Evolutionary conservation across 2,113 vertebrate genomes (phyloP).

Genomic region (Carassius auratus): DNA sequence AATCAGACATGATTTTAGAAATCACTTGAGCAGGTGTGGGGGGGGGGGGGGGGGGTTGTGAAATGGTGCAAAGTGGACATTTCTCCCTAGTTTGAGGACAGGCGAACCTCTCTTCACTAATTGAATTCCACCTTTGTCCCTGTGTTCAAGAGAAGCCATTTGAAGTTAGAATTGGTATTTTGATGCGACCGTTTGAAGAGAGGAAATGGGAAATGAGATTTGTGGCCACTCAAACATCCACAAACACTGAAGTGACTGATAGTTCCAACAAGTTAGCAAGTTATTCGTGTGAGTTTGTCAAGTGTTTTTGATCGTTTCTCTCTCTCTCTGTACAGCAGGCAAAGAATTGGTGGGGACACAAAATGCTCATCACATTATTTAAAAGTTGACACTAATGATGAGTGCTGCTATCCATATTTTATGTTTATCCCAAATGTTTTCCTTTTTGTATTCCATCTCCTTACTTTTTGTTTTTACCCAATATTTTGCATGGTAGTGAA

Average conservation of each 20-base stretch:
- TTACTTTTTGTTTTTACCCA: not conserved
- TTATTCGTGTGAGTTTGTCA: slow-evolving; percentile 30
- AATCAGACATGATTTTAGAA: slow-evolving; percentile 37
- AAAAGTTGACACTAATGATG: not conserved
- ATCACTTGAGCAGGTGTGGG: slow-evolving; percentile 20
- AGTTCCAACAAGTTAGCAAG: slow-evolving; percentile 54
- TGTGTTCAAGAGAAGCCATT: slow-evolving; percentile 60
- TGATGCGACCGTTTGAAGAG: slow-evolving; percentile 52
- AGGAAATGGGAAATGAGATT: slow-evolving; percentile 65
- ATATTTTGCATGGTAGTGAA: not conserved
- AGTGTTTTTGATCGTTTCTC: not conserved
- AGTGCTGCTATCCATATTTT: not conserved
- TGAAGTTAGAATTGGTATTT: slow-evolving; percentile 67
- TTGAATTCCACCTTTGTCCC: slow-evolving; percentile 49
- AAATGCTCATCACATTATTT: not conserved
- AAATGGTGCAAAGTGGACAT: not conserved
- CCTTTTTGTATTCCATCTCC: not conserved
- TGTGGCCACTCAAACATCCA: slow-evolving; percentile 57
- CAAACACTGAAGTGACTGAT: slow-evolving; percentile 45
- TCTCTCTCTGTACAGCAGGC: not conserved
- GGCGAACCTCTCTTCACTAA: slow-evolving; percentile 12
- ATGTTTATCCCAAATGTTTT: not conserved
- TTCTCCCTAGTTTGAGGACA: slow-evolving; percentile 21
- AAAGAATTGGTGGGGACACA: not conserved
- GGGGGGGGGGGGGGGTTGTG: not conserved